Evolutionary conservation across 1,140 invertebrate species (phyloP), one percentile per base, ranked within the genome.

Genomic region (Charaxes varanes): DNA sequence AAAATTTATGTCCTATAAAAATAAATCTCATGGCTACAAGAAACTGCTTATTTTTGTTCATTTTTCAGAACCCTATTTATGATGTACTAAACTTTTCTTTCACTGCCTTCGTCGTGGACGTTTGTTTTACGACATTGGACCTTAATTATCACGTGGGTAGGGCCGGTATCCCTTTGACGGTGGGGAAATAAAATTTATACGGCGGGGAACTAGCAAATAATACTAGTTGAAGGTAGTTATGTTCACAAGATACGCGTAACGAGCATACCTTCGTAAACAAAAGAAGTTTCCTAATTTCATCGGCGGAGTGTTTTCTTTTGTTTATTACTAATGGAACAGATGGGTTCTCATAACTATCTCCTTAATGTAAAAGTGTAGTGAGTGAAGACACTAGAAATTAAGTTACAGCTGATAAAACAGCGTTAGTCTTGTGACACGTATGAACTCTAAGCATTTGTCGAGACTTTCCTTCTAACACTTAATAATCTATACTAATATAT

Each of bases 11-110:
- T 26, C 10, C 17, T 18, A 32, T 8, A 32, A 32, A 17, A 2
- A 17, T 22, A 43, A 35, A 35, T 19, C 36, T 11, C 8, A 35
- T 35, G 18, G 28, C n/a, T 32, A 19, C 17, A 22, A 35, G 17
- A 22, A 37, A 30, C 27, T 19, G 8, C 7, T 23, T 41, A 22
- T 30, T 33, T 34, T 37, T 40, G 44, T 44, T 32, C 40, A 50
- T 50, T 55, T 46, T 50, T 45, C 46, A 42, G 34, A 23, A 16
- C 33, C 41, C 7, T 46, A 34, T 53, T 57, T 57, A 57, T 49
- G 49, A 42, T 26, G 35, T 26, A 41, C 35, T 45, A 55, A 53
- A 57, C 34, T 57, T 49, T 50, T 44, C 41, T 36, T 46, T 19
- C 14, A 23, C 28, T 45, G 32, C 28, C 28, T 33, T 26, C 26